A percentile compares a stretch with the other conserved stretches of the same genome.
Conservation (phyloP, 2,113 vertebrate genomes). For the Halichoeres trimaculatus region DNA sequence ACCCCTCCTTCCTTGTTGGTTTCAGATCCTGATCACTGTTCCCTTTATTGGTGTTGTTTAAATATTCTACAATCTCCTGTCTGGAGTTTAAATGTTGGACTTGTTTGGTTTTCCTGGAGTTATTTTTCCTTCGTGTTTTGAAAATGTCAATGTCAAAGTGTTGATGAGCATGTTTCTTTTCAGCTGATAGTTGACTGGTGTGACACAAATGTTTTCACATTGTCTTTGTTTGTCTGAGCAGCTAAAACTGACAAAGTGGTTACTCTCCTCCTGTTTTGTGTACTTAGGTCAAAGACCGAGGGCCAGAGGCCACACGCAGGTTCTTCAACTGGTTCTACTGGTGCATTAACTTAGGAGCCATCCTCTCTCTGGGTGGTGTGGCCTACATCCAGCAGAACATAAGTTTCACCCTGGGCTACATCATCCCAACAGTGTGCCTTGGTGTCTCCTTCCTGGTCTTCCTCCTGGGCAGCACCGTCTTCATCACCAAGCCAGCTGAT, state of each 20-base stretch:
- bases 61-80: not conserved
- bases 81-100: not conserved
- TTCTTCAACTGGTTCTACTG: slow-evolving; percentile 99
- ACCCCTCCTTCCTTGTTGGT: not conserved
- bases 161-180: not conserved
- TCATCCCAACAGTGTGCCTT: slow-evolving; percentile 89
- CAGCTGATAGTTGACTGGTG: not conserved
- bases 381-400: slow-evolving; percentile 96
- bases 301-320: slow-evolving; percentile 93
- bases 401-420: slow-evolving; percentile 89
- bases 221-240: not conserved
- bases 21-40: slow-evolving; percentile 21
- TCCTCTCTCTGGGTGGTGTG: slow-evolving; percentile 91
- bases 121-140: not conserved
- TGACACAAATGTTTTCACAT: not conserved
- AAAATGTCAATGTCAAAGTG: not conserved
- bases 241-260: not conserved
- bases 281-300: slow-evolving; percentile 92
- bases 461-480: slow-evolving; percentile 88
- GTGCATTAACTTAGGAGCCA: slow-evolving; percentile 98
- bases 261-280: not conserved
- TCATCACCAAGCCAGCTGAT: slow-evolving; percentile 93
- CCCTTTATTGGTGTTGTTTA: slow-evolving; percentile 12
- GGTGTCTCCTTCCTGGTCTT: slow-evolving; percentile 92
- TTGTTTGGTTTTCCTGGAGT: not conserved